Evolutionary conservation across 2,888 invertebrate species (phyloP).

Genomic region (Pimpla rufipes): DNA sequence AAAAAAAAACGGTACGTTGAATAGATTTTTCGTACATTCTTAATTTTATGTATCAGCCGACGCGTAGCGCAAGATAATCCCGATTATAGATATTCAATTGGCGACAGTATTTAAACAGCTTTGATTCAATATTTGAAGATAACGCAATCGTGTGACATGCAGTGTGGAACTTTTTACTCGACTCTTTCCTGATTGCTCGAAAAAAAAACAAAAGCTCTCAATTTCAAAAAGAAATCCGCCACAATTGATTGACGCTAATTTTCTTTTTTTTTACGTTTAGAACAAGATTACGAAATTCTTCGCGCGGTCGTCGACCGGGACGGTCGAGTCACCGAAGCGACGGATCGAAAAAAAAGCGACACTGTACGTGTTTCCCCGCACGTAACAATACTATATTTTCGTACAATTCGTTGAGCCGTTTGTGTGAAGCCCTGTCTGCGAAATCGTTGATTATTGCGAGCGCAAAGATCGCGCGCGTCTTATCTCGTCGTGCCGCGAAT

Average conservation of each 20-base stretch:
- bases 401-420: not conserved
- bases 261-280: not conserved
- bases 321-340: not conserved
- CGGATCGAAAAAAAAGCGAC: not conserved
- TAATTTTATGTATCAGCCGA: not conserved
- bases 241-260: too few relatives aligned
- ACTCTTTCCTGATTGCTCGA: not conserved
- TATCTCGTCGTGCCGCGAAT: constrained; percentile 14
- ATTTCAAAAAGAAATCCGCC: too few relatives aligned
- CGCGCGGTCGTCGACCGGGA: not conserved
- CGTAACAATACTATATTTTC: not conserved
- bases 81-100: not conserved
- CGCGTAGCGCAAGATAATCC: not conserved
- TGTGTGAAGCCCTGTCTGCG: not conserved
- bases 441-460: not conserved
- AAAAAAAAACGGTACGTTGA: too few relatives aligned
- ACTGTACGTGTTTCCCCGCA: not conserved
- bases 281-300: too few relatives aligned
- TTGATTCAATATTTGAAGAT: not conserved
- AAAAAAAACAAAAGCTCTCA: too few relatives aligned
- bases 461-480: constrained; percentile 10
- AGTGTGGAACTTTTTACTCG: too few relatives aligned
- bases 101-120: not conserved
- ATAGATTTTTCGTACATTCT: too few relatives aligned
- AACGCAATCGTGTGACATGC: too few relatives aligned